Base-by-base conservation (phyloP, 2,113 vertebrate species). In the Emydocephalus ijimae region DNA sequence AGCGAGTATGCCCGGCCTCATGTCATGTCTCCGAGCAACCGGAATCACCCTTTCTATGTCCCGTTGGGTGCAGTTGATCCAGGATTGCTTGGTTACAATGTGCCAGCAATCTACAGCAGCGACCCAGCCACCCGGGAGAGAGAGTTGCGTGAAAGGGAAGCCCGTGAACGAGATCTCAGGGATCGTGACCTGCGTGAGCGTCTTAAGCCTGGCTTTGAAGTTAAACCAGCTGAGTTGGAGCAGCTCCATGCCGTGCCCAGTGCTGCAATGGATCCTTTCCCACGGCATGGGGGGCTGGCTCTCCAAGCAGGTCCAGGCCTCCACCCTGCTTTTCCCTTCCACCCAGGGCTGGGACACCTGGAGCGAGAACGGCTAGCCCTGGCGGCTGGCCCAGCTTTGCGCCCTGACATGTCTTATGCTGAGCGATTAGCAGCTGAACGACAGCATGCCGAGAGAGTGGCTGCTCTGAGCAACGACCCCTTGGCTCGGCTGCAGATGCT, bases 1-100 rank as follows among this genome's bases (percentile, higher is more conserved):
- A 99, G 99, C 10, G 99, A 99, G 95, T 99, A 99, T 0, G 99
- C 99, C 4, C 98, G 99, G 81, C 99, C 99, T n/a, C 99, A 99
- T 3, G 98, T 98, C 87, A 99, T 99, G 98, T 99, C 99, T 94
- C 99, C 99, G 2, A 98, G 97, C 95, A 98, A 98, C 92, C 98
- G 98, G 93, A 98, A 98, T 96, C 98, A 98, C 94, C 98, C 98
- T 1, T 98, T 98, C 96, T 98, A 98, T 0, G 97, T 98, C 93
- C 98, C 98, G 0, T 95, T 98, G 91, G 98, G 98, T 0, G 97
- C 98, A 0, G 97, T 98, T 0, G 98, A 98, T 94, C 98, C 98
- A 0, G 97, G 97, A 57, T 95, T 98, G 93, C 97, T 98, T 96
- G 98, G 98, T 20, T 98, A 98, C 95, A 98, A 98, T 0, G 96